Conservation (phyloP, 2,888 invertebrate genomes). For the Xestoiulus laeticollis region DNA sequence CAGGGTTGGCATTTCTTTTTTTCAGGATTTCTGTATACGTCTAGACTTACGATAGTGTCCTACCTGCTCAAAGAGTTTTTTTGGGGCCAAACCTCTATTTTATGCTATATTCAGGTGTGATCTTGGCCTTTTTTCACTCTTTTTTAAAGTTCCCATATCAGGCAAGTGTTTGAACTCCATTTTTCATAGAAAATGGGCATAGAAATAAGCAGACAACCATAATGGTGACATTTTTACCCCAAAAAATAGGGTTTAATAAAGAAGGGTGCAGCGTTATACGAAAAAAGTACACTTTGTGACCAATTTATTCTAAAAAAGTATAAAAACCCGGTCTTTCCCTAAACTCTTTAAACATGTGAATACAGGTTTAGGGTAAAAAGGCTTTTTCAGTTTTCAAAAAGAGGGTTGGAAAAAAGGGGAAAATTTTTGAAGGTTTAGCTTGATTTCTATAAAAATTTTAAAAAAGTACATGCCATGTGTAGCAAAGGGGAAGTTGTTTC, state of each 20-base stretch:
- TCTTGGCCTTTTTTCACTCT: conserved; percentile 40
- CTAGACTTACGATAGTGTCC: neutral
- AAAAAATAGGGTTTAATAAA: conserved; percentile 40
- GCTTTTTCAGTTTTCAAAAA: conserved; percentile 43
- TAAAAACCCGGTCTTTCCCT: conserved; percentile 40
- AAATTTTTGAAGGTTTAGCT: neutral
- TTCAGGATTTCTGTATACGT: conserved; percentile 23
- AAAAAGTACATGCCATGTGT: neutral
- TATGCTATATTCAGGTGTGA: conserved; percentile 41
- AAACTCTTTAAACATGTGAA: conserved; percentile 17
- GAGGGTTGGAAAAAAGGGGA: conserved; percentile 22
- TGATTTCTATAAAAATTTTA: neutral
- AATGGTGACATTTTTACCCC: conserved; percentile 20
- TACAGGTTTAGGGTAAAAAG: conserved; percentile 40
- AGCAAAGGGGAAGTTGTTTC: neutral
- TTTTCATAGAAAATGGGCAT: neutral
- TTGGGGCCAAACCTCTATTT: conserved; percentile 15
- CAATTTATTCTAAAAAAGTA: conserved; percentile 38
- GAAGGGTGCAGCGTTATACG: conserved; percentile 23
- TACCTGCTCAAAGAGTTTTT: neutral
- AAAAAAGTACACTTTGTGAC: conserved; percentile 39
- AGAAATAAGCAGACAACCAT: neutral
- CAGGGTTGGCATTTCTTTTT: conserved; percentile 2
- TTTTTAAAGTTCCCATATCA: conserved; percentile 32
- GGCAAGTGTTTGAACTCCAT: neutral